phyloP scores from a whole-genome alignment of 2,113 vertebrate genomes.

The Laticauda laticaudata region DNA sequence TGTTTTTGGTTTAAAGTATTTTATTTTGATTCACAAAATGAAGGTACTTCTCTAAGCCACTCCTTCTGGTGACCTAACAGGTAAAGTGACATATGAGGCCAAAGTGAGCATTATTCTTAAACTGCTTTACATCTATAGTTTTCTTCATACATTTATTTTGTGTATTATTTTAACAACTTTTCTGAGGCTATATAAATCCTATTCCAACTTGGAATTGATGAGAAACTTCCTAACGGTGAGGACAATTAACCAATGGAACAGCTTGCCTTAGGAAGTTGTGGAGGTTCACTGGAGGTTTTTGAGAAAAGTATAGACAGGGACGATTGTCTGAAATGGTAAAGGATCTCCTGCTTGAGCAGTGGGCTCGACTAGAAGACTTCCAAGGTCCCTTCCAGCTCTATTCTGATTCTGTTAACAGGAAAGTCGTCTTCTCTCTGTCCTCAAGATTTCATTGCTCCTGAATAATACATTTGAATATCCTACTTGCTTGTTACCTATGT shows the following conservation, averaged over 20 bases:
- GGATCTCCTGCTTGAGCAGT: no score
- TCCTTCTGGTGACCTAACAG: background rate
- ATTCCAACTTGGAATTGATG: no score
- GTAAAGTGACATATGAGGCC: background rate
- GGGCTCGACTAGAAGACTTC: no score
- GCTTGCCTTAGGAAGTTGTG: no score
- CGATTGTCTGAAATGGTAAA: no score
- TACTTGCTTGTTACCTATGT: background rate
- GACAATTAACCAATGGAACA: no score
- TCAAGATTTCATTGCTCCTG: background rate
- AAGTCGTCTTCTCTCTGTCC: background rate
- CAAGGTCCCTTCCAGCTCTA: no score
- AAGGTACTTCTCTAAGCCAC: background rate
- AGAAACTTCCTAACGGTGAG: no score
- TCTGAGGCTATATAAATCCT: background rate
- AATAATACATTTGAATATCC: background rate
- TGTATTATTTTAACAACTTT: background rate
- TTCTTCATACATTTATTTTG: background rate
- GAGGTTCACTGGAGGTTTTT: no score
- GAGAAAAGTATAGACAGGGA: no score
- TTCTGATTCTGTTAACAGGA: no score
- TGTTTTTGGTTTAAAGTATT: background rate
- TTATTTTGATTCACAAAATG: background rate
- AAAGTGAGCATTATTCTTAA: background rate
- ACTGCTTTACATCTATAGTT: background rate